Evolutionary conservation across 2,797 vertebrate genomes (phyloP), one percentile per base, ranked within the genome.

Genomic region (Silurus lanzhouensis): DNA sequence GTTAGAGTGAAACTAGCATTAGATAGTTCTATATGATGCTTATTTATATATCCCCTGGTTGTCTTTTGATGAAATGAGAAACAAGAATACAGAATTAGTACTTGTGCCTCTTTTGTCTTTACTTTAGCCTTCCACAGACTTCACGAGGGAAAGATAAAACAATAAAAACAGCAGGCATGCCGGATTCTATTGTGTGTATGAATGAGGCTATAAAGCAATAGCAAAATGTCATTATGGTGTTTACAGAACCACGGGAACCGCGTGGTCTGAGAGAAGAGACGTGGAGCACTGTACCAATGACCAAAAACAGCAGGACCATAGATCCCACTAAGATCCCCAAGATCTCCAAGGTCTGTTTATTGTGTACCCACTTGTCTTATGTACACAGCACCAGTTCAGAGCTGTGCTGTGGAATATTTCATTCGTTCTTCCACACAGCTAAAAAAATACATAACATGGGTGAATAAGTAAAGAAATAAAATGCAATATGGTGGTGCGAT

Each of bases 321-420:
- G 98, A 99, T 93, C 98, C 98, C 90, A 95, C 94, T 90, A 99
- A 99, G 94, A 98, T 99, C 93, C 96, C 97, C 93, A 99, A 99
- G 94, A 98, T 99, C 94, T 98, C 98, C 84, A 99, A 99, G 97
- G 98, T 99, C 88, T 92, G 94, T 84, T 46, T 15, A 20, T 27
- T 0, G 3, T 38, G 4, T 58, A 20, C 17, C 4, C 27, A n/a
- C 20, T 70, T 4, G 1, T 74, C n/a, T 81, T n/a, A 19, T 48
- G 13, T 13, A 61, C 31, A 44, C 22, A 27, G 20, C 15, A 9
- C 57, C n/a, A 27, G 14, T 27, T 70, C 27, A 58, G 6, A 19
- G 3, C 64, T 27, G 63, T n/a, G 1, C 38, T 66, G 22, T 52
- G 9, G 25, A 68, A 81, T 14, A 68, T 66, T 38, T 38, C 27